These are phyloP conservation scores for Telenomus remus DNA, from an alignment of 1,140 invertebrate genomes.

Conservation along the genomic window DNA sequence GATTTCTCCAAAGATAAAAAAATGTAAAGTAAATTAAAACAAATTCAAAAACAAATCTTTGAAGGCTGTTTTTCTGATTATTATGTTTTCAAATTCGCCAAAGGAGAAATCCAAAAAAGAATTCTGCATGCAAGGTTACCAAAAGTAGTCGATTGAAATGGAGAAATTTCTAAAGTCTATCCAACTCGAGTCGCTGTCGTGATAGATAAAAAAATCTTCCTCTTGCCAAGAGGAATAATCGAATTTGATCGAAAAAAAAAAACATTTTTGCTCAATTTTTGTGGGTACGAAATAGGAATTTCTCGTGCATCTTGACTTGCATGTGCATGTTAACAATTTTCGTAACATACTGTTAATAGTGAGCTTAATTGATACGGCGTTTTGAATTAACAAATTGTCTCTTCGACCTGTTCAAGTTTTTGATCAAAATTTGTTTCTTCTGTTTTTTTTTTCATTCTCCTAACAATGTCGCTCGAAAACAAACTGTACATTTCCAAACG, in stretches of 20 bases:
- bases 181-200: constrained; percentile 16
- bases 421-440: neutral
- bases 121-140: constrained; percentile 37
- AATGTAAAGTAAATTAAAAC: no score
- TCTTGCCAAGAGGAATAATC: no score
- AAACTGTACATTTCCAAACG: neutral
- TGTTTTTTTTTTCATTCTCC: neutral
- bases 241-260: constrained; percentile 1
- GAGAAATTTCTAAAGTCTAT: constrained; percentile 56
- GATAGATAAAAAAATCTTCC: constrained; percentile 3
- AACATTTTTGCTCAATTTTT: neutral
- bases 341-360: constrained; percentile 75
- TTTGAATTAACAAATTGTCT: constrained; percentile 59
- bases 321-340: constrained; percentile 69
- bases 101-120: constrained; percentile 36
- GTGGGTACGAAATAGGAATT: constrained; percentile 49
- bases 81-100: neutral
- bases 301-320: constrained; percentile 60
- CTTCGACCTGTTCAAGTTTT: constrained; percentile 19
- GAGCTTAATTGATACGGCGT: constrained; percentile 74
- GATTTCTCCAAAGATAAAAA: constrained; percentile 21
- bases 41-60: no score
- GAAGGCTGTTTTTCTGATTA: no score
- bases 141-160: constrained; percentile 21
- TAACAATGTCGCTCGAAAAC: neutral